These are phyloP conservation scores for Heliconius hortense DNA, from an alignment of 2,888 invertebrate genomes.

Conservation along the genomic window DNA sequence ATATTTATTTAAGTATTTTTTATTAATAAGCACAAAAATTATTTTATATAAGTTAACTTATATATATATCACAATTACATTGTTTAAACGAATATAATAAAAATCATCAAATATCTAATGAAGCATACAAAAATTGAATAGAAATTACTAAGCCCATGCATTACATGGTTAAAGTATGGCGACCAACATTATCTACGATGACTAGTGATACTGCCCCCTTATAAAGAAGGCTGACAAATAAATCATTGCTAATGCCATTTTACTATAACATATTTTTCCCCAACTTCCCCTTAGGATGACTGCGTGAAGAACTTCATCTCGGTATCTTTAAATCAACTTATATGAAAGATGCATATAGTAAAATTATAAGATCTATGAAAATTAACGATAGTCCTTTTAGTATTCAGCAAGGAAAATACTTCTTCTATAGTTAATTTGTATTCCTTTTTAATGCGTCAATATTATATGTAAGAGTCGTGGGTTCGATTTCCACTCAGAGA, in stretches of 20 bases:
- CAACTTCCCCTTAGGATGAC: slow-evolving; percentile 46
- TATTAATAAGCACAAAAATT: too few relatives aligned
- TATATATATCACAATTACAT: background rate
- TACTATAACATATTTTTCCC: slow-evolving; percentile 67
- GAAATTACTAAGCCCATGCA: slow-evolving; percentile 26
- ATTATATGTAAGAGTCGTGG: too few relatives aligned
- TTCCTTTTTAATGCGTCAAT: too few relatives aligned
- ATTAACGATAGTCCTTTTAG: background rate
- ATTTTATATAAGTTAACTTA: too few relatives aligned
- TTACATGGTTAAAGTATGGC: slow-evolving; percentile 49
- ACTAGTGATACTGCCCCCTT: slow-evolving; percentile 68
- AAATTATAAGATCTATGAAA: background rate
- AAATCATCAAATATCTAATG: slow-evolving; percentile 12
- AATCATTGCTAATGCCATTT: slow-evolving; percentile 78
- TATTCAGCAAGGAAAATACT: background rate
- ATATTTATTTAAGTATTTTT: too few relatives aligned
- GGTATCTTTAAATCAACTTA: slow-evolving; percentile 23
- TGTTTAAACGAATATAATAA: background rate
- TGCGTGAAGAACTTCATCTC: slow-evolving; percentile 37
- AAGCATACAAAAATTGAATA: slow-evolving; percentile 20
- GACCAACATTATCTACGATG: slow-evolving; percentile 75
- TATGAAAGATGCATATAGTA: background rate
- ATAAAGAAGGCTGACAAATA: slow-evolving; percentile 64
- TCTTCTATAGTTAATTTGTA: too few relatives aligned
- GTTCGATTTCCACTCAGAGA: too few relatives aligned